phyloP scores from a whole-genome alignment of 2,113 vertebrate genomes.

The Mormyrus lacerda region DNA sequence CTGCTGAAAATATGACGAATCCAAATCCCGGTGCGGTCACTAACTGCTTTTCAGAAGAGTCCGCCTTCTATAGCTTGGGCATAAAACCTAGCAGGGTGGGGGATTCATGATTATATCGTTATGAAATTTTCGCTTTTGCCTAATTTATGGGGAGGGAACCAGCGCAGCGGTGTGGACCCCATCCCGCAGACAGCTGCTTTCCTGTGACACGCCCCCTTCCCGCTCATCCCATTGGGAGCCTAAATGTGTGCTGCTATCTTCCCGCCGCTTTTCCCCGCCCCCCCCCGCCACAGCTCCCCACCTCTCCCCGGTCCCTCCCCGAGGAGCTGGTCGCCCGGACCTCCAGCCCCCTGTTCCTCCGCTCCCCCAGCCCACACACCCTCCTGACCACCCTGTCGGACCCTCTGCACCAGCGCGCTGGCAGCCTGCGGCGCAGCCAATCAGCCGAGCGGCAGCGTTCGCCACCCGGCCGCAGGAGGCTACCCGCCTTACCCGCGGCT shows the following conservation, averaged over 20 bases:
- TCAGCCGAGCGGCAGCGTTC: slow-evolving; percentile 68
- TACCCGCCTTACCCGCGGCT: slow-evolving; percentile 74
- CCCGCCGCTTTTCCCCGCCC: slow-evolving; percentile 1
- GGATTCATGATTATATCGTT: neutral
- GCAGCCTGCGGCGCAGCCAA: slow-evolving; percentile 70
- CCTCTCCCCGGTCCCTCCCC: slow-evolving; percentile 77
- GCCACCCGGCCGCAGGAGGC: slow-evolving; percentile 71
- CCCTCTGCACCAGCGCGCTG: slow-evolving; percentile 65
- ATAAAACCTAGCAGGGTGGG: neutral
- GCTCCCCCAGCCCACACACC: slow-evolving; percentile 75
- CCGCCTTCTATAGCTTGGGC: neutral
- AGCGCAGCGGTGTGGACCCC: neutral
- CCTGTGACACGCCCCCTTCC: neutral
- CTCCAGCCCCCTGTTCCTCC: slow-evolving; percentile 66
- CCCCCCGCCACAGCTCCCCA: slow-evolving; percentile 67
- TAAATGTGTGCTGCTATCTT: slow-evolving; percentile 19
- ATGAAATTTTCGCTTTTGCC: neutral
- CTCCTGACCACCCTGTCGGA: slow-evolving; percentile 69
- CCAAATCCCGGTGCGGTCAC: neutral
- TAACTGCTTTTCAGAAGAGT: neutral
- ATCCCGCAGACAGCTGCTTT: neutral
- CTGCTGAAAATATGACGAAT: neutral
- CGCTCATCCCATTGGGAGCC: slow-evolving; percentile 16
- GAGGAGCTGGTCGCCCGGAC: slow-evolving; percentile 66
- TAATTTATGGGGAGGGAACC: neutral